phyloP scores from a whole-genome alignment of 2,113 vertebrate species.

The Barnardius zonarius region DNA sequence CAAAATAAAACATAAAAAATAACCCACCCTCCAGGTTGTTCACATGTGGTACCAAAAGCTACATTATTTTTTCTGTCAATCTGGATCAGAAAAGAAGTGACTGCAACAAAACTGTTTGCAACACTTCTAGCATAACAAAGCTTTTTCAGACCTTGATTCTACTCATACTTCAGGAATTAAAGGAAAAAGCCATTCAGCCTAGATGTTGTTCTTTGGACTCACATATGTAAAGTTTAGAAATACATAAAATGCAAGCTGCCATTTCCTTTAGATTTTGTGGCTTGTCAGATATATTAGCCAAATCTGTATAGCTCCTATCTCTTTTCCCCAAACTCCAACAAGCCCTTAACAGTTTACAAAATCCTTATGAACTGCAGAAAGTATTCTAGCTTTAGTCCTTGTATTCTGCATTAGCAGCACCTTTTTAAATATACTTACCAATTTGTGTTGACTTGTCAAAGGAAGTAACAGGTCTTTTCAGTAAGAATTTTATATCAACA shows the following conservation, averaged over 20 bases:
- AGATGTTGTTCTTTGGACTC: neutral
- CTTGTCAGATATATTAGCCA: neutral
- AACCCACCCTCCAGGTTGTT: neutral
- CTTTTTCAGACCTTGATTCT: neutral
- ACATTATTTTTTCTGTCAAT: neutral
- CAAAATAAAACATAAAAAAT: too few relatives aligned
- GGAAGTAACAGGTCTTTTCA: neutral
- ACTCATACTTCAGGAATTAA: neutral
- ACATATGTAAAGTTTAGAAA: neutral
- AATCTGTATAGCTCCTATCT: neutral
- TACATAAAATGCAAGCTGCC: neutral
- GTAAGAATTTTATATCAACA: neutral
- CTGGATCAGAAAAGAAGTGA: neutral
- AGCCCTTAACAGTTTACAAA: neutral
- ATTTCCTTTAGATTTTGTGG: neutral
- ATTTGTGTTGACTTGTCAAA: neutral
- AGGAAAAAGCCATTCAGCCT: neutral
- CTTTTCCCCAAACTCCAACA: neutral
- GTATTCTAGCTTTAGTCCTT: neutral
- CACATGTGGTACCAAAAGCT: neutral
- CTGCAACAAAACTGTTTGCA: rapidly evolving
- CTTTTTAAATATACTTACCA: neutral
- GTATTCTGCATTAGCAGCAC: neutral
- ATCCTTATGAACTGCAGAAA: neutral
- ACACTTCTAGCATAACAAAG: neutral